Evolutionary conservation across 2,113 vertebrate species (phyloP).

Genomic region (Myotis brandtii): DNA sequence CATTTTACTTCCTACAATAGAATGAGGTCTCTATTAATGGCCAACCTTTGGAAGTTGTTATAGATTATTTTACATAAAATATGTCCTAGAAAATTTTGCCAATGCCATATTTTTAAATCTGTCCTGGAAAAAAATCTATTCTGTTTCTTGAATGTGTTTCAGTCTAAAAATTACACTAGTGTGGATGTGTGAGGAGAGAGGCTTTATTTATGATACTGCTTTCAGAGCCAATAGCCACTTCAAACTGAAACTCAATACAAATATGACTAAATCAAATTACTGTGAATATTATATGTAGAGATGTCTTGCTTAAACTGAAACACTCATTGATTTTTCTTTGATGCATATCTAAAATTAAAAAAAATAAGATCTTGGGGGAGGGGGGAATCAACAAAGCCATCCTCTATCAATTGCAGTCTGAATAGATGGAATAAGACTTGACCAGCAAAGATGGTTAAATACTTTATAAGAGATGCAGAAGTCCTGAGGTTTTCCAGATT

Average conservation of each 20-base stretch:
- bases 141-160: not conserved
- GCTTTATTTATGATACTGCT: not conserved
- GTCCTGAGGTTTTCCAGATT: not conserved
- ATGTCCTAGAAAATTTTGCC: not conserved
- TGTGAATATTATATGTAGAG: not conserved
- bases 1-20: not conserved
- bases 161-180: not conserved
- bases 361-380: not conserved
- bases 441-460: not conserved
- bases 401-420: not conserved
- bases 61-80: not conserved
- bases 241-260: conserved; percentile 4
- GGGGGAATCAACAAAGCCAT: not conserved
- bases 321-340: conserved; percentile 10
- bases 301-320: not conserved
- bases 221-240: not conserved
- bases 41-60: not conserved
- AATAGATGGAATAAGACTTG: not conserved
- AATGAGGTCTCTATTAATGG: not conserved
- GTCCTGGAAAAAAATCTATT: not conserved
- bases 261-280: not conserved
- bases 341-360: conserved; percentile 15
- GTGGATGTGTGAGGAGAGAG: not conserved
- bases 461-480: not conserved
- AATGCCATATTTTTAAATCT: not conserved